Base-by-base conservation (phyloP, 2,113 vertebrate genomes). In the Ceyx cyanopectus region DNA sequence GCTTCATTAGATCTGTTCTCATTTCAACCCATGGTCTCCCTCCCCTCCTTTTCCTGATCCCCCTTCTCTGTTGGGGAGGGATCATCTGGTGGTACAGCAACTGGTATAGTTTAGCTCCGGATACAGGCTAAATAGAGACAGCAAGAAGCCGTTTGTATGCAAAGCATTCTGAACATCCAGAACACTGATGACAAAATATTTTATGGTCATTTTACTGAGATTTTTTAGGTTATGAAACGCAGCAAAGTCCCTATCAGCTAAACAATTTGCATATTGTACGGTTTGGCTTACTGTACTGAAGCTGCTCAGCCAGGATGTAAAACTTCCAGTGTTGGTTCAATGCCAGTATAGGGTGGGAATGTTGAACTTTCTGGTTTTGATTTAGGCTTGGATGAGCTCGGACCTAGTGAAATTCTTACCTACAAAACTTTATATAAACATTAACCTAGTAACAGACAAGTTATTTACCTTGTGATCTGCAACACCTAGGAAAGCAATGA, bases 401-500 rank as follows among this genome's bases (percentile, higher is more conserved):
- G 7, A 69, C 14, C 5, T 51, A 14, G 12, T 89, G 27, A 72
- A 92, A 84, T 56, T 65, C 29, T 60, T 46, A 77, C 22, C 22
- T 34, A 34, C 16, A 50, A 60, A 93, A 77, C 19, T 34, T n/a
- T n/a, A 56, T 8, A 17, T 3, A 65, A 53, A 26, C 40, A 48
- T 34, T 41, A 62, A 48, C 7, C 16, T 58, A 63, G 13, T 43
- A 58, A 70, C 90, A 78, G 22, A 54, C 2, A 45, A 80, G 26
- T 56, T 60, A 88, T 95, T 97, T 97, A 99, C 99, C 98, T 99
- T 99, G 94, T 99, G 99, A 95, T 99, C 99, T 41, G 99, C 99
- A 85, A 99, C 98, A 20, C 99, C 99, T 60, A 99, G 95, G 96
- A 99, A 98, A 46, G 99, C 98, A 72, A 99, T 99, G 67, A 98